Conservation (phyloP, 2,113 vertebrate species). For the Anhinga anhinga region DNA sequence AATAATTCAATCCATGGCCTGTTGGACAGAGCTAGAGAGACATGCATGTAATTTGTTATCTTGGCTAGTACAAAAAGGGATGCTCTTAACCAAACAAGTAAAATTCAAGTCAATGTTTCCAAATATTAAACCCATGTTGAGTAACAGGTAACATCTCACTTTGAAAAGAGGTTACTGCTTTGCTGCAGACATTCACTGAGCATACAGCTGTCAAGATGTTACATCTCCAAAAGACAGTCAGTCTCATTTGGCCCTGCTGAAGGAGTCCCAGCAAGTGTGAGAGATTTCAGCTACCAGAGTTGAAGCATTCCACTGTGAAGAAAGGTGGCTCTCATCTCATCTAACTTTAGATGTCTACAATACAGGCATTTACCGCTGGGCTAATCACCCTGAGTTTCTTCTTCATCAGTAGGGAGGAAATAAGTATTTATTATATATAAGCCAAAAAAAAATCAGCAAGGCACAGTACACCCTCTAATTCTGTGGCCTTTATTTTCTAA, state of each 20-base stretch:
- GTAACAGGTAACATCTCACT: neutral
- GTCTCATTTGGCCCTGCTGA: neutral
- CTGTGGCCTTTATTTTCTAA: slow-evolving; percentile 4
- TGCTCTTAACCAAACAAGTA: neutral
- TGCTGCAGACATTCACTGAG: neutral
- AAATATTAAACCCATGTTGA: neutral
- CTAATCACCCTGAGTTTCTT: neutral
- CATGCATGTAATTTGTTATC: neutral
- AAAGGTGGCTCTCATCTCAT: neutral
- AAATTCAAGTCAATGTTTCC: neutral
- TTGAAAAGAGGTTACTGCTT: neutral
- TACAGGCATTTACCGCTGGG: neutral
- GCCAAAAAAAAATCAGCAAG: neutral
- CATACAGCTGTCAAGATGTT: neutral
- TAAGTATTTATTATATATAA: neutral
- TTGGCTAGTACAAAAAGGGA: neutral
- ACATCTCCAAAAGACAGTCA: neutral
- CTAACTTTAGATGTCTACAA: neutral
- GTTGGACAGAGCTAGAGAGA: neutral
- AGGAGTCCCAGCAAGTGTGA: neutral
- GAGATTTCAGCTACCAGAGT: neutral
- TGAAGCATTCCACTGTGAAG: neutral
- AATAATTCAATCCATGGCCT: neutral
- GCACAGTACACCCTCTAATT: neutral
- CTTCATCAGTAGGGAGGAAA: neutral